These are phyloP conservation scores for Aphelinus atriplicis DNA, from an alignment of 1,140 invertebrate genomes.

Conservation along the genomic window DNA sequence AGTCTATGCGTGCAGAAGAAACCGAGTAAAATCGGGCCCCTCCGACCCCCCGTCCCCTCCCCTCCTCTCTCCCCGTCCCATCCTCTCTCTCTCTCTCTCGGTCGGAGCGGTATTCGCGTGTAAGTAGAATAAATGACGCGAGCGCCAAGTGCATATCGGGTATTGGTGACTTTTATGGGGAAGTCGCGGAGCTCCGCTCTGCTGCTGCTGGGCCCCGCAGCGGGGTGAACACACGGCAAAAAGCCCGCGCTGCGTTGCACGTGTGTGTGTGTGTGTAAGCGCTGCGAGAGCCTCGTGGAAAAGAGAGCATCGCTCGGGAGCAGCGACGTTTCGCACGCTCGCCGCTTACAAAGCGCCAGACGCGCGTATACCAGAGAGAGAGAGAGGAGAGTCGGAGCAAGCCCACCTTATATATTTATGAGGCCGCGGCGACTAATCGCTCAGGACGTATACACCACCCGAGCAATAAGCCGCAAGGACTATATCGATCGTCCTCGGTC, in stretches of 20 bases:
- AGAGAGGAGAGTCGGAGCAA: no score
- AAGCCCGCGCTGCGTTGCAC: neutral
- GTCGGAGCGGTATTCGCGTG: constrained; percentile 1
- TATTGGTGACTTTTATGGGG: constrained; percentile 37
- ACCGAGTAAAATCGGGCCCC: constrained; percentile 24
- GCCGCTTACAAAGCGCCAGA: neutral
- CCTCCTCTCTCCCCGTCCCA: no score
- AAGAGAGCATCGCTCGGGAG: constrained; percentile 15
- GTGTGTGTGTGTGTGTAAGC: no score
- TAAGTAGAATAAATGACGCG: constrained; percentile 33
- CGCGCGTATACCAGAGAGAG: neutral
- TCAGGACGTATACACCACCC: no score
- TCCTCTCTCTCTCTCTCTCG: no score
- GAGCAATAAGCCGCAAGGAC: no score
- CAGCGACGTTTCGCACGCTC: constrained; percentile 18
- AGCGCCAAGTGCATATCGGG: constrained; percentile 13
- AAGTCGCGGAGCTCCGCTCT: neutral
- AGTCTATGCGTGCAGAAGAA: constrained; percentile 4
- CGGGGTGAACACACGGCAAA: constrained; percentile 10
- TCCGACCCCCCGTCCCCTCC: neutral
- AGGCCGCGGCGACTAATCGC: no score
- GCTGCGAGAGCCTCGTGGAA: constrained; percentile 8
- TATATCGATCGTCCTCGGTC: no score
- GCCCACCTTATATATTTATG: no score
- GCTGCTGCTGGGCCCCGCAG: neutral